These are phyloP conservation scores for Drosophila kurseongensis DNA, from an alignment of 1,140 invertebrate genomes.

Conservation along the genomic window DNA sequence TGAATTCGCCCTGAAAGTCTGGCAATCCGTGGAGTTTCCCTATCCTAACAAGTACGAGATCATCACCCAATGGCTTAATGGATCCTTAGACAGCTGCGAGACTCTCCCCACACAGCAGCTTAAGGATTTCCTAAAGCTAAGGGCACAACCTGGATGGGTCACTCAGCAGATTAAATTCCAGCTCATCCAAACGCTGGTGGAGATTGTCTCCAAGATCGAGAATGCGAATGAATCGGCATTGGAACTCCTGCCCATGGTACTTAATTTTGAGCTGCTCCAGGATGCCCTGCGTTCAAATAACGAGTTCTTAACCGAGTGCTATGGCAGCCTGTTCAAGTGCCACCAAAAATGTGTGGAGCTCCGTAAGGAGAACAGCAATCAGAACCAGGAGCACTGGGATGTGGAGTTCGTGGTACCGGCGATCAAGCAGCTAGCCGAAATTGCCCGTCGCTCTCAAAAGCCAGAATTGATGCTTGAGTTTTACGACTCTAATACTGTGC, in stretches of 20 bases:
- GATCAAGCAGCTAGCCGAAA: conserved; percentile 57
- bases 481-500: conserved; percentile 38
- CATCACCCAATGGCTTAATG: conserved; percentile 63
- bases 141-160: conserved; percentile 66
- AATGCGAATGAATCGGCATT: neutral
- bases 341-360: conserved; percentile 57
- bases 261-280: conserved; percentile 66
- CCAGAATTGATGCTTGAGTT: neutral
- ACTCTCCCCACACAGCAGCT: conserved; percentile 44
- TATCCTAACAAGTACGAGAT: conserved; percentile 73
- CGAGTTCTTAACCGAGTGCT: conserved; percentile 38
- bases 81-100: conserved; percentile 1
- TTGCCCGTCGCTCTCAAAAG: conserved; percentile 52
- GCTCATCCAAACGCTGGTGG: conserved; percentile 33
- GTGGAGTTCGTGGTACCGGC: conserved; percentile 55
- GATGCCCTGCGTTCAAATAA: conserved; percentile 62
- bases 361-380: neutral
- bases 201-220: neutral
- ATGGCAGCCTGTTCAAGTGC: conserved; percentile 44
- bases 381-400: conserved; percentile 34
- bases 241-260: conserved; percentile 38
- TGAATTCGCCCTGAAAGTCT: conserved; percentile 72
- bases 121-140: conserved; percentile 53
- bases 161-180: conserved; percentile 30
- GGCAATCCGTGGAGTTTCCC: conserved; percentile 76